Percentiles rank a stretch among this genome's conserved stretches.
Evolutionary conservation across 1,140 invertebrate species (phyloP).

Genomic region (Steinernema khuongi): DNA sequence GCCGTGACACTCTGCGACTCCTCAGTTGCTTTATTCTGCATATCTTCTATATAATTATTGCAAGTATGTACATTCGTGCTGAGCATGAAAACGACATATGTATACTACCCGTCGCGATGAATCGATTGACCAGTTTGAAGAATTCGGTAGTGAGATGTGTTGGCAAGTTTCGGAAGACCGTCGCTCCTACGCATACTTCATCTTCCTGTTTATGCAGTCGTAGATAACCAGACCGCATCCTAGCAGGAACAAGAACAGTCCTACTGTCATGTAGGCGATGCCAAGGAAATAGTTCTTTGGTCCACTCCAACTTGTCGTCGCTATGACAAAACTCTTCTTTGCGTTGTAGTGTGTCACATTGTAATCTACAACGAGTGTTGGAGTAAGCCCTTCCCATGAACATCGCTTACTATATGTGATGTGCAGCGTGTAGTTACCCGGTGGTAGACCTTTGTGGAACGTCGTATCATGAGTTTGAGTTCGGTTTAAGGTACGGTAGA

Average conservation of each 20-base stretch:
- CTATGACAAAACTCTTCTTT: slow-evolving; percentile 84
- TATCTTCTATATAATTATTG: background rate
- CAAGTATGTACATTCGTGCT: background rate
- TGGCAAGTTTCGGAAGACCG: background rate
- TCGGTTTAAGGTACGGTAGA: slow-evolving; percentile 75
- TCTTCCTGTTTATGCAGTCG: slow-evolving; percentile 2
- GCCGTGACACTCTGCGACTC: no score
- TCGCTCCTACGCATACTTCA: background rate
- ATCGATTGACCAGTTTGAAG: background rate
- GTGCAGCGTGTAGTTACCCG: slow-evolving; percentile 29
- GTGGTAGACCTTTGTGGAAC: slow-evolving; percentile 37
- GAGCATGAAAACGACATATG: background rate
- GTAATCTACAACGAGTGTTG: slow-evolving; percentile 63
- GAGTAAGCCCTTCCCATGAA: slow-evolving; percentile 19
- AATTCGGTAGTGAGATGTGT: background rate
- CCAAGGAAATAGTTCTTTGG: slow-evolving; percentile 95
- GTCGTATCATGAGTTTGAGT: background rate
- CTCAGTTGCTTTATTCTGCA: no score
- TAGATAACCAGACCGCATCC: slow-evolving; percentile 80
- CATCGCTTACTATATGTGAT: slow-evolving; percentile 37
- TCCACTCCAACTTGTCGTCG: slow-evolving; percentile 90
- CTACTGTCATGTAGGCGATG: slow-evolving; percentile 93
- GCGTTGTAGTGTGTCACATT: slow-evolving; percentile 85
- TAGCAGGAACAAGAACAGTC: slow-evolving; percentile 81
- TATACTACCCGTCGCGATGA: background rate